Base-by-base conservation (phyloP, 1,140 invertebrate genomes). In the Galendromus occidentalis region DNA sequence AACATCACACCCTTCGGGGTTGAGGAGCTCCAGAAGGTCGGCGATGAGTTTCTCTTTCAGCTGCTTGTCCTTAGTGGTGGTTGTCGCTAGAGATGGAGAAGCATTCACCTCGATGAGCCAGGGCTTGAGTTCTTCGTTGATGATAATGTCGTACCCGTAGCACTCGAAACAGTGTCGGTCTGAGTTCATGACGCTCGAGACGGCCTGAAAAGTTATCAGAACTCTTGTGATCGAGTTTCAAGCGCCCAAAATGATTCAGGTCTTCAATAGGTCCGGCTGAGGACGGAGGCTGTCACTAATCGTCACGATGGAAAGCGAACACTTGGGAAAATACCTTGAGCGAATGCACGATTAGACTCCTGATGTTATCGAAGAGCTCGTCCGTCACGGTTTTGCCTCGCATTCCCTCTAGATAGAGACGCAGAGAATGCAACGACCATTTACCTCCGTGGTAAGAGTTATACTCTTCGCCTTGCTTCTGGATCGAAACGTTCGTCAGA, bases 31-130 rank as follows among this genome's bases (percentile, higher is more conserved):
- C 51, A 96, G 78, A 66, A 94, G 91, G 75, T 95, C 94, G 72
- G 92, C 89, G 66, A 98, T 91, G 14, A 98, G 76, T 78, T 92
- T 93, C 71, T 93, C 90, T 73, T 98, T 98, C 67, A 96, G 80
- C 71, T 96, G 93, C 70, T 92, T 80, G 75, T 98, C 93, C 74
- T 91, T 94, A 0, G 89, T 87, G 0, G 92, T 97, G 0, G 92
- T 97, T 0, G 91, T 91, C 2, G 88, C 89, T 0, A 96, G 74
- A 0, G 91, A 94, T 0, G 93, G 92, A 0, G 91, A 95, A 0
- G 92, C 91, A 74, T 97, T 97, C 0, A 93, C 85, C 76, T 88
- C 85, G 67, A 86, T 84, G 7, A 91, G 75, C 87, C 88, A 91
- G 0, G 88, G 88, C 72, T 87, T 87, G 12, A 89, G 73, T 68